Percentiles rank a stretch among this genome's conserved stretches.
Conservation (phyloP, 2,888 invertebrate genomes). For the Calliopum simillimum region DNA sequence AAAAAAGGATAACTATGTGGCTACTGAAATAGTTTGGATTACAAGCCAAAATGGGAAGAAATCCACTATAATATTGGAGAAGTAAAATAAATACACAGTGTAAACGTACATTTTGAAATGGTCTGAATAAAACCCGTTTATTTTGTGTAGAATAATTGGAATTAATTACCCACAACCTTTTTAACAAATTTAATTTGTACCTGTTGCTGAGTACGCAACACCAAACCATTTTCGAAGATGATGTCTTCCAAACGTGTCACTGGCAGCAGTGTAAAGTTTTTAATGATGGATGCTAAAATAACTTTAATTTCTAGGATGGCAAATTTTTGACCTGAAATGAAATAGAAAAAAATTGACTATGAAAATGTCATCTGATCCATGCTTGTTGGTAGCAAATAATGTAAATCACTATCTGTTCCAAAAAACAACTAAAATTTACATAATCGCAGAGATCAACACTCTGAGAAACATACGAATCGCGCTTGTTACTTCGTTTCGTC, state of each 20-base stretch:
- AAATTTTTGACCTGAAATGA: constrained; percentile 77
- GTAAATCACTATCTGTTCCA: neutral
- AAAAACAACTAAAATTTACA: too few relatives aligned
- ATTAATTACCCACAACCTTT: constrained; percentile 40
- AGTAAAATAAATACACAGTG: too few relatives aligned
- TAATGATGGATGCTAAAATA: constrained; percentile 70
- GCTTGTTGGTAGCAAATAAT: neutral
- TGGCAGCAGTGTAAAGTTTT: constrained; percentile 69
- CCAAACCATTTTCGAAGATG: constrained; percentile 67
- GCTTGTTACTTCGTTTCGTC: too few relatives aligned
- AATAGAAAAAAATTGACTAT: constrained; percentile 12
- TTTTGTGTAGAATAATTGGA: too few relatives aligned
- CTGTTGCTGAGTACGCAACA: constrained; percentile 67
- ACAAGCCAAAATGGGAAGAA: neutral
- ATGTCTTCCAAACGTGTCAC: constrained; percentile 68
- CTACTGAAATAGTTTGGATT: constrained; percentile 14
- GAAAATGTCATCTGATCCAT: too few relatives aligned
- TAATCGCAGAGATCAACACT: too few relatives aligned
- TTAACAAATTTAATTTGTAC: constrained; percentile 55
- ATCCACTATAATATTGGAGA: too few relatives aligned
- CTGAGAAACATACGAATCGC: too few relatives aligned
- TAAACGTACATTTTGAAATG: too few relatives aligned
- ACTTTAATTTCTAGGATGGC: constrained; percentile 76
- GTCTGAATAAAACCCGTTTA: too few relatives aligned
- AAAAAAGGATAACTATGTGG: constrained; percentile 14